Percentiles rank a stretch among this genome's conserved stretches.
Conservation (phyloP, 2,888 invertebrate genomes). For the Cordilura impudica region DNA sequence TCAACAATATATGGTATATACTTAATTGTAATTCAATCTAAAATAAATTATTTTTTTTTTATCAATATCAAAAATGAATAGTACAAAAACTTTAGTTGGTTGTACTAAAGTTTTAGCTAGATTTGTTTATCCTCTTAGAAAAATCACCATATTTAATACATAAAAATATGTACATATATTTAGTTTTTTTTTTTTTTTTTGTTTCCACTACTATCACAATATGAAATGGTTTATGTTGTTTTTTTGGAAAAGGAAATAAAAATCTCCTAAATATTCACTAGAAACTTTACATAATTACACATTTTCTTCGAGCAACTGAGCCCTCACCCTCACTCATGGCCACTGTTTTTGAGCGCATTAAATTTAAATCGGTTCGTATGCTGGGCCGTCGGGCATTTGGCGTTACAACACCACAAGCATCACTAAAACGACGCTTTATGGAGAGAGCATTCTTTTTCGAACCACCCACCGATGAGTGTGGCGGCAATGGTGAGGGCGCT, state of each 20-base stretch:
- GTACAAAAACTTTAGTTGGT: neutral
- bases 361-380: conserved; percentile 92
- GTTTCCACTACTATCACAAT: conserved; percentile 61
- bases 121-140: conserved; percentile 51
- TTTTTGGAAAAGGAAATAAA: neutral
- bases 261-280: neutral
- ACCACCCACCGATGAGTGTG: conserved; percentile 82
- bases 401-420: conserved; percentile 93
- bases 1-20: neutral
- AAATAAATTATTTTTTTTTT: neutral
- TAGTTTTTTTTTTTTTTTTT: neutral
- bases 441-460: conserved; percentile 88
- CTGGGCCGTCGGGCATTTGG: conserved; percentile 92
- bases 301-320: conserved; percentile 71
- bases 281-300: conserved; percentile 70
- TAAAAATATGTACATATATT: neutral
- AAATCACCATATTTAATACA: conserved; percentile 51
- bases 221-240: conserved; percentile 31
- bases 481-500: conserved; percentile 86
- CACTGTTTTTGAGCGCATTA: conserved; percentile 90
- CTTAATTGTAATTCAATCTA: neutral
- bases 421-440: conserved; percentile 89
- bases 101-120: conserved; percentile 7
- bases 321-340: conserved; percentile 84
- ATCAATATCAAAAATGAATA: neutral